Base-by-base conservation (phyloP, 1,140 invertebrate species). In the Megalonaias nervosa region DNA sequence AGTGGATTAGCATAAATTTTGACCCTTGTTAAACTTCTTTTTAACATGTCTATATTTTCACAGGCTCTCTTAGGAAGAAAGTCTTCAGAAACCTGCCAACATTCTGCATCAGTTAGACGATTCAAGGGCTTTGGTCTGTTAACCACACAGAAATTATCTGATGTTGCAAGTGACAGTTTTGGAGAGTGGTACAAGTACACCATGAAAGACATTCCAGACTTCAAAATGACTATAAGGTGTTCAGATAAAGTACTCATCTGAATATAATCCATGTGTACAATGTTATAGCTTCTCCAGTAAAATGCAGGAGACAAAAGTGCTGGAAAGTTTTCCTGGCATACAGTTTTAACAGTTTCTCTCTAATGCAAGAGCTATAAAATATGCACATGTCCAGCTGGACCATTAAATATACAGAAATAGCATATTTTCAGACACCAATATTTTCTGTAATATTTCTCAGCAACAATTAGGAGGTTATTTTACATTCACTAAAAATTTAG, bases 91-190 rank as follows among this genome's bases (percentile, higher is more conserved):
- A 84, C 79, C 17, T 74, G 69, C 70, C 62, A 79, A 14, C 69
- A 78, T 72, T 48, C 74, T 59, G 83, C 71, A n/a, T 86, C 85
- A n/a, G 84, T 86, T 1, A 71, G 85, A 67, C n/a, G 85, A 59
- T 86, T 86, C 62, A 71, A 70, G 16, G 76, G 77, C 16, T 86
- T 75, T 79, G 81, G 82, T 57, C 58, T 86, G n/a, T 66, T 86
- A 17, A 64, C 77, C 19, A 80, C 80, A n/a, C 66, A 71, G 67
- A 66, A 59, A 66, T 21, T 67, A 26, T 59, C 60, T 13, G 38
- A 59, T 15, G 31, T 56, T 15, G 56, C 71, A 67, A 13, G 26
- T 38, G 66, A 77, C 13, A 65, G 64, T 26, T 56, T 59, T 15
- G 75, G 59, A 11, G 38, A 61, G 12, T 86, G 84, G 84, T 80